A percentile compares a stretch with the other conserved stretches of the same genome.
Evolutionary conservation across 2,113 vertebrate species (phyloP).

Genomic region (Circaetus gallicus): DNA sequence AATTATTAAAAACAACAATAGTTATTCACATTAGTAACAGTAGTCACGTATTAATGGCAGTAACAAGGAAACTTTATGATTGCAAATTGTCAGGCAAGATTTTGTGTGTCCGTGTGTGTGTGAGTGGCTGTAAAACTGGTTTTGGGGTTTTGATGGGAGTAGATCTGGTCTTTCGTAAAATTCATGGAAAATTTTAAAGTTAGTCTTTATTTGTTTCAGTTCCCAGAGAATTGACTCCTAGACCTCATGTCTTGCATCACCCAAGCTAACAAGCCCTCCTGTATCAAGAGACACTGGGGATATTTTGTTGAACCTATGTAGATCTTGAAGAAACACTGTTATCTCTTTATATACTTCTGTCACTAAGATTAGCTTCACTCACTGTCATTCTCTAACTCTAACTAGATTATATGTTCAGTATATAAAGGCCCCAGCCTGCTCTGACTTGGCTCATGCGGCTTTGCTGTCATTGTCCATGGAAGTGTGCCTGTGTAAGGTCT

Average conservation of each 20-base stretch:
- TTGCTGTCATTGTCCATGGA: background rate
- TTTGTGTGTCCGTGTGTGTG: background rate
- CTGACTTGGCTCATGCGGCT: background rate
- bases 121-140: background rate
- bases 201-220: background rate
- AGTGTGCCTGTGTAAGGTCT: fast-evolving
- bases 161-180: background rate
- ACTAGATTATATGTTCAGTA: fast-evolving
- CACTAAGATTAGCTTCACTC: background rate
- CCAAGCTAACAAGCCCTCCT: background rate
- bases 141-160: background rate
- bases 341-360: background rate
- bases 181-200: background rate
- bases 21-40: background rate
- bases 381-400: background rate
- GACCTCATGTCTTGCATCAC: background rate
- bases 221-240: background rate
- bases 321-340: background rate
- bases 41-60: background rate
- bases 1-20: background rate
- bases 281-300: background rate
- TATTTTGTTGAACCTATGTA: background rate
- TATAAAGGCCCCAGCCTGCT: background rate
- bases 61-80: background rate
- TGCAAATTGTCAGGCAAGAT: background rate